Percentiles rank a stretch among this genome's conserved stretches.
Evolutionary conservation across 2,797 vertebrate species (phyloP).

Genomic region (Myoxocephalus aenaeus): DNA sequence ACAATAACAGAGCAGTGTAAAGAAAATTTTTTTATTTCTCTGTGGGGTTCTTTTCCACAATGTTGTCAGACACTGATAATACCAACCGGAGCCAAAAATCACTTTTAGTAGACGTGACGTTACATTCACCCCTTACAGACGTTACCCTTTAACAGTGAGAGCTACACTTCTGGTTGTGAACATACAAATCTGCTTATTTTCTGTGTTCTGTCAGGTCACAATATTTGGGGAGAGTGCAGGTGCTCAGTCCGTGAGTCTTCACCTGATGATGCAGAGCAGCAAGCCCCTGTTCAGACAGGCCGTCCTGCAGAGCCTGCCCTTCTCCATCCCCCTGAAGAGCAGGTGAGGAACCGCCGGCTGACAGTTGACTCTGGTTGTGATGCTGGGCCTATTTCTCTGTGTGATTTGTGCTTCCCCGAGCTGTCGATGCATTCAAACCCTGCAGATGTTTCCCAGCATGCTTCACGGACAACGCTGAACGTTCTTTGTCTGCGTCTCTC

Average conservation of each 20-base stretch:
- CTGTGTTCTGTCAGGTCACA: conserved; percentile 73
- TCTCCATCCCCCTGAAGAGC: conserved; percentile 85
- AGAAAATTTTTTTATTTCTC: no score
- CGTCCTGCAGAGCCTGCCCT: conserved; percentile 84
- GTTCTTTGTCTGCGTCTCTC: background rate
- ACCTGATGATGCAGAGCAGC: conserved; percentile 85
- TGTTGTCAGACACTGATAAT: no score
- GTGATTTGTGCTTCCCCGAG: background rate
- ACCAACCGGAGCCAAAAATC: no score
- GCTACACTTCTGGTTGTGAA: background rate
- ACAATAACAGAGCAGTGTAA: no score
- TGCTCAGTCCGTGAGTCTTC: conserved; percentile 84
- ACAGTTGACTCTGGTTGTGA: background rate
- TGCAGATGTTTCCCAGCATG: conserved; percentile 5
- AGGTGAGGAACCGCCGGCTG: conserved; percentile 64
- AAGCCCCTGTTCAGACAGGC: conserved; percentile 80
- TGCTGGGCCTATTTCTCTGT: background rate
- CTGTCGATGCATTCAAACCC: background rate
- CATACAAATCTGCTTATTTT: background rate
- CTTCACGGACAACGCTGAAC: conserved; percentile 1
- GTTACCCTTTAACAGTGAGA: background rate
- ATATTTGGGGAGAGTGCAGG: conserved; percentile 86
- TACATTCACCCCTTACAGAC: no score
- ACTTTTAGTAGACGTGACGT: no score
- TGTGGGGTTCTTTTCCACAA: no score